Evolutionary conservation across 2,113 vertebrate genomes (phyloP).

Genomic region (Panurus biarmicus): DNA sequence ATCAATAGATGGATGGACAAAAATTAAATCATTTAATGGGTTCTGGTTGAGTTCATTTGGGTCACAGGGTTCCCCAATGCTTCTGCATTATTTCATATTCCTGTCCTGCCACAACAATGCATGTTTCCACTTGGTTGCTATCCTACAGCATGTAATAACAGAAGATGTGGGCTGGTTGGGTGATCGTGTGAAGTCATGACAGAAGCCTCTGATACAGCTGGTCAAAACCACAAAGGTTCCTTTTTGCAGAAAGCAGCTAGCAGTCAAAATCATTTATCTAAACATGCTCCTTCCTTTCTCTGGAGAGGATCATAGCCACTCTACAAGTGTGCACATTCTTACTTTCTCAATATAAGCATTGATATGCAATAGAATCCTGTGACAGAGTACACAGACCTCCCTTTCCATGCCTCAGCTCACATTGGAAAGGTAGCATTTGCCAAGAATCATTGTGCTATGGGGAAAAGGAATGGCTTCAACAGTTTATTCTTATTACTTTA

Average conservation of each 20-base stretch:
- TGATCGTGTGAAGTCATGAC: not conserved
- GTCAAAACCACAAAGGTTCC: not conserved
- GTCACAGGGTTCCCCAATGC: constrained; percentile 45
- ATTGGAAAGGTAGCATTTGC: not conserved
- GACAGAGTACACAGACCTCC: not conserved
- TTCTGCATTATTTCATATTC: constrained; percentile 56
- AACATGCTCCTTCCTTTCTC: not conserved
- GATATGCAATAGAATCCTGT: not conserved
- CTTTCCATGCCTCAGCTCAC: not conserved
- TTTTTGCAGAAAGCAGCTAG: not conserved
- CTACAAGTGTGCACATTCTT: not conserved
- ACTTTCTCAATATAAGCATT: not conserved
- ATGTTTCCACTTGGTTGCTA: constrained; percentile 18
- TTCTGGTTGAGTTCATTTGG: constrained; percentile 71
- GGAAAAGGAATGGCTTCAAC: not conserved
- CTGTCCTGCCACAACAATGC: constrained; percentile 35
- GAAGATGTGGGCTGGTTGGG: not conserved
- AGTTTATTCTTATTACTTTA: not conserved
- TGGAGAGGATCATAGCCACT: not conserved
- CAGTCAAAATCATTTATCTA: not conserved
- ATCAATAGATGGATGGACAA: constrained; percentile 70
- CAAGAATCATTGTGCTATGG: fast-evolving
- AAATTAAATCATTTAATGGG: constrained; percentile 72
- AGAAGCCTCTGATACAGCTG: not conserved
- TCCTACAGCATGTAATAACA: not conserved